phyloP scores from a whole-genome alignment of 2,113 vertebrate genomes.

The cat (Felis catus) region F.catus_Fca126_mat1.0 CM031416.1:99446501-99447000 shows the following conservation, averaged over 20 bases:
- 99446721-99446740: too few species aligned
- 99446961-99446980: not conserved
- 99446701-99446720: too few species aligned
- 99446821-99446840: constrained; percentile 13
- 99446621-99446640: too few species aligned
- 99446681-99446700: too few species aligned
- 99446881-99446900: constrained; percentile 15
- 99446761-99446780: too few species aligned
- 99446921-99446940: not conserved
- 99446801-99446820: constrained; percentile 14
- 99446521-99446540: not conserved
- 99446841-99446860: constrained; percentile 27
- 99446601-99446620: too few species aligned
- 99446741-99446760: too few species aligned
- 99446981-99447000: constrained; percentile 37
- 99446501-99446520: not conserved
- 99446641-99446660: too few species aligned
- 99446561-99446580: too few species aligned
- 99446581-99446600: too few species aligned
- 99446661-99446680: too few species aligned
- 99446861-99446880: constrained; percentile 2
- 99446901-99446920: not conserved
- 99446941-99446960: not conserved
- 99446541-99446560: not conserved
- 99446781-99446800: not conserved